These are phyloP conservation scores for Sphaeridia pumilis DNA, from an alignment of 2,888 invertebrate genomes.

Conservation along the genomic window DNA sequence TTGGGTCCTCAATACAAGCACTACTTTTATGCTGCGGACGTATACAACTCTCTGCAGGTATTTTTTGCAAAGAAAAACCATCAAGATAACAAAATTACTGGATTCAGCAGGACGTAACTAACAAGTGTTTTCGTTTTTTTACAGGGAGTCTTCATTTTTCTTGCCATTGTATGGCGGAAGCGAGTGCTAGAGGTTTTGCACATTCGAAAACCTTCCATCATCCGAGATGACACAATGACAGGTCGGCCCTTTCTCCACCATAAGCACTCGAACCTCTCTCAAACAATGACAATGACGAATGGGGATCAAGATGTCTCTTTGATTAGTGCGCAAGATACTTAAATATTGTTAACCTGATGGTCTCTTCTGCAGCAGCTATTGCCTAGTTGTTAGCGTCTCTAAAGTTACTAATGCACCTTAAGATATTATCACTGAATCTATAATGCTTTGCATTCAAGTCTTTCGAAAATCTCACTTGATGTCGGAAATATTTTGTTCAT, in stretches of 20 bases:
- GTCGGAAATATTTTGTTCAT: too few species aligned
- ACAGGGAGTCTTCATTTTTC: slow-evolving; percentile 34
- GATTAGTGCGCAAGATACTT: slow-evolving; percentile 29
- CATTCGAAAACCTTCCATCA: slow-evolving; percentile 29
- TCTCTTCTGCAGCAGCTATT: not conserved
- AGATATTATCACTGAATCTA: too few species aligned
- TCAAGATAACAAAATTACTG: too few species aligned
- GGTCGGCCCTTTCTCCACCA: slow-evolving; percentile 30
- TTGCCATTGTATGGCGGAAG: slow-evolving; percentile 34
- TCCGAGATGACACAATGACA: slow-evolving; percentile 34
- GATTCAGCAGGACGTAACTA: too few species aligned
- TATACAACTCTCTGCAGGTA: slow-evolving; percentile 34
- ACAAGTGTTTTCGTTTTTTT: too few species aligned
- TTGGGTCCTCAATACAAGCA: slow-evolving; percentile 23
- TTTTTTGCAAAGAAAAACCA: too few species aligned
- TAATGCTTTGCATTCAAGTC: too few species aligned
- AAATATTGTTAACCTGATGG: not conserved
- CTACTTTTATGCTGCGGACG: slow-evolving; percentile 30
- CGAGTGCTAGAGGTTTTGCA: slow-evolving; percentile 33
- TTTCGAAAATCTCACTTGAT: too few species aligned
- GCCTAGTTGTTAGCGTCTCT: too few species aligned
- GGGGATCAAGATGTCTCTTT: slow-evolving; percentile 29
- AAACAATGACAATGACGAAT: slow-evolving; percentile 5
- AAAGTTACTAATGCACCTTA: not conserved
- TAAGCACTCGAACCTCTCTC: slow-evolving; percentile 13